A percentile compares a stretch with the other conserved stretches of the same genome.
Evolutionary conservation across 2,797 vertebrate species (phyloP).

Genomic region (Pipistrellus kuhlii): DNA sequence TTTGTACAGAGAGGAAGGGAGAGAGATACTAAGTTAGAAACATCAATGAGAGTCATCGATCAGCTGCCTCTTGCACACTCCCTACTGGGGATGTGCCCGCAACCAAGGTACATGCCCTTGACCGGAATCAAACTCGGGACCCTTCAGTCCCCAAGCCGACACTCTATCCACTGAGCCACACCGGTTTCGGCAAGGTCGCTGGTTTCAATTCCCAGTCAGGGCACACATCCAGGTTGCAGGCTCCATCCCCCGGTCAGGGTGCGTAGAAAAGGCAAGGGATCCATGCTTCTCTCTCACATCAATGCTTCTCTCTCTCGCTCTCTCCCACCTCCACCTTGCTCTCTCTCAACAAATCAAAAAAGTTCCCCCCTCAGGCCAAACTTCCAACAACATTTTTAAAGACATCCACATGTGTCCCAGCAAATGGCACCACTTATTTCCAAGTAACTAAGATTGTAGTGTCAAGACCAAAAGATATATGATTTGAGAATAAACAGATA

Average conservation of each 20-base stretch:
- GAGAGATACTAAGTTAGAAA: no score
- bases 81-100: no score
- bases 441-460: conserved; percentile 28
- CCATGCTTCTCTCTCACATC: no score
- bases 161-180: no score
- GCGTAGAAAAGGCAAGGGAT: not conserved
- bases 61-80: no score
- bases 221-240: not conserved
- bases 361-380: not conserved
- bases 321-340: no score
- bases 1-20: no score
- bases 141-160: no score
- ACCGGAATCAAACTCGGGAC: no score
- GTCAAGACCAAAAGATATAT: not conserved
- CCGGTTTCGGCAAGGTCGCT: not conserved
- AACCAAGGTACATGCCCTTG: no score
- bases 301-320: no score
- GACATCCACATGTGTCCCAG: not conserved
- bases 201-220: not conserved
- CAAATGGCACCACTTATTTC: not conserved
- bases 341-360: not conserved
- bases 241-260: not conserved
- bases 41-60: no score
- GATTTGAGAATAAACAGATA: not conserved
- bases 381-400: not conserved